phyloP scores from a whole-genome alignment of 2,888 invertebrate genomes.

The Steromphala cineraria region DNA sequence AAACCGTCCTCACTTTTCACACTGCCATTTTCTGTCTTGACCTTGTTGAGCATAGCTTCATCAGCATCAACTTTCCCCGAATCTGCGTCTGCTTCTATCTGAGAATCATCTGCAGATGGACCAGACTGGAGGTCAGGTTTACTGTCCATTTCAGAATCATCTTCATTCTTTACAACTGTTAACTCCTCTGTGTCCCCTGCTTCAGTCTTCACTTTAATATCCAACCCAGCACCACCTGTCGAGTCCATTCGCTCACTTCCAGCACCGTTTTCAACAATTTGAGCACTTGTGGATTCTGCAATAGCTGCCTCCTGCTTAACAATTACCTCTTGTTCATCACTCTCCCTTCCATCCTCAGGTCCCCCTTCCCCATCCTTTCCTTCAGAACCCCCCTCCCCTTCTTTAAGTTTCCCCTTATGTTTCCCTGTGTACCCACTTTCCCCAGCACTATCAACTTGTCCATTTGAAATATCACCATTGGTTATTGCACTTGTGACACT shows the following conservation, averaged over 20 bases:
- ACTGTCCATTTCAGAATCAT: neutral
- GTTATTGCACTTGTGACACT: neutral
- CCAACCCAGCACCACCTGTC: neutral
- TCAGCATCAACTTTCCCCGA: constrained; percentile 34
- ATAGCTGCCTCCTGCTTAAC: too few relatives aligned
- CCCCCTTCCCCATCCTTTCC: neutral
- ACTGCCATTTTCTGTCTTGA: constrained; percentile 18
- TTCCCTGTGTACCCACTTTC: neutral
- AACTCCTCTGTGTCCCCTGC: neutral
- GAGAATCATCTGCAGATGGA: too few relatives aligned
- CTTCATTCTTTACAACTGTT: neutral
- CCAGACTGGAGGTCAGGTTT: neutral
- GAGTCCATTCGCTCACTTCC: neutral
- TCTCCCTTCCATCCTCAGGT: neutral
- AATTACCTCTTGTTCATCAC: too few relatives aligned
- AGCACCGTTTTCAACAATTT: neutral
- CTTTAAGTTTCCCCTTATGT: neutral
- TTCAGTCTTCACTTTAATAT: neutral
- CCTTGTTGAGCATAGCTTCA: neutral
- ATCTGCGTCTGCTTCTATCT: neutral
- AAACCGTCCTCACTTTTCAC: neutral
- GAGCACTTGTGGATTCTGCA: neutral
- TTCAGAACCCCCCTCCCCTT: neutral
- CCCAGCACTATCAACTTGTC: neutral
- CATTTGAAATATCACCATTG: constrained; percentile 3